Conservation (phyloP, 92 coral and sea anemone species). For the Metridium senile region DNA sequence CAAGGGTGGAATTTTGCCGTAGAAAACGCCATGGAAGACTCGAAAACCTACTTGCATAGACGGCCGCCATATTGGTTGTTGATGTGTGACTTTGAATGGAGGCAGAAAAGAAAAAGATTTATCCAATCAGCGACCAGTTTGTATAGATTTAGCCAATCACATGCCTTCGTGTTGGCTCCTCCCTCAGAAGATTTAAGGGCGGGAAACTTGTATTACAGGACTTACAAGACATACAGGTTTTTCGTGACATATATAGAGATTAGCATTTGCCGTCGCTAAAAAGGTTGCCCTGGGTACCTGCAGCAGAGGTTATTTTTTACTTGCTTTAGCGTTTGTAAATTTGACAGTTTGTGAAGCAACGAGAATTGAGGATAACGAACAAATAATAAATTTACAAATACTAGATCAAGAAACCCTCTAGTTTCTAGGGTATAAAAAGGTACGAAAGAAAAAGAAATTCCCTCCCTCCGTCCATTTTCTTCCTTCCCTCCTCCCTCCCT, state of each 20-base stretch:
- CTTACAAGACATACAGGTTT: background rate
- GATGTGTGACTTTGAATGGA: background rate
- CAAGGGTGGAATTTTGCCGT: background rate
- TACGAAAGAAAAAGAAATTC: no score
- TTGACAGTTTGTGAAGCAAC: no score
- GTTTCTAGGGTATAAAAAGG: no score
- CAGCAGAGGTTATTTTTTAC: no score
- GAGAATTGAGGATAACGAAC: no score
- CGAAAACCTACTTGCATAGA: background rate
- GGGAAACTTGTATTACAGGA: slow-evolving; percentile 28
- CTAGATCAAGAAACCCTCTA: no score
- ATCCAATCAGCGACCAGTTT: slow-evolving; percentile 20
- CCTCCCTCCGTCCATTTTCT: background rate
- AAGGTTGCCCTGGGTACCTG: no score
- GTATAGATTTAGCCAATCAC: slow-evolving; percentile 10
- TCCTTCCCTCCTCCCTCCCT: background rate
- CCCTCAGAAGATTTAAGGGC: slow-evolving; percentile 12
- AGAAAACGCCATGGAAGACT: slow-evolving; percentile 12
- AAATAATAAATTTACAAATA: no score
- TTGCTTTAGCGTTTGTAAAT: no score
- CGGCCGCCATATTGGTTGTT: slow-evolving; percentile 21
- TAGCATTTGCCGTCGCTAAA: no score
- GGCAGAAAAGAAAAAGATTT: background rate
- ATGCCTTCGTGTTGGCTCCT: background rate
- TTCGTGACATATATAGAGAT: background rate